Evolutionary conservation across 2,113 vertebrate genomes (phyloP).

Genomic region (Halichoerus grypus): DNA sequence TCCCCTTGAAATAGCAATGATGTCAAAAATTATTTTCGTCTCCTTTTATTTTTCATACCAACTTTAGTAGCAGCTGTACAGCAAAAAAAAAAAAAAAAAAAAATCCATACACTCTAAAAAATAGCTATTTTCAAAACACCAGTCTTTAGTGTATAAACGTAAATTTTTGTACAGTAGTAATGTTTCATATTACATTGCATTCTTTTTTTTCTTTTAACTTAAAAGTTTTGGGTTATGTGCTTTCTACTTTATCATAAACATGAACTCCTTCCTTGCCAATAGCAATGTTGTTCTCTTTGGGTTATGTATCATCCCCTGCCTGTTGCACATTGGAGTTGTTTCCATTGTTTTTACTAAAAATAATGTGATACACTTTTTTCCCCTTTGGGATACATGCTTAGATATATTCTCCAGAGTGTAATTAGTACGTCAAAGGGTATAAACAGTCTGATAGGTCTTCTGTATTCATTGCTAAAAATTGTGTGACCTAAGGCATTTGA

Average conservation of each 20-base stretch:
- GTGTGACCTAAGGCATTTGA: background rate
- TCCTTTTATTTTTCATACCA: conserved; percentile 24
- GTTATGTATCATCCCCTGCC: background rate
- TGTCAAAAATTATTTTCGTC: background rate
- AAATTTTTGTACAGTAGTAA: background rate
- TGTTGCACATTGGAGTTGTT: background rate
- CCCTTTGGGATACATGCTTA: background rate
- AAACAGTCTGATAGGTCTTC: background rate
- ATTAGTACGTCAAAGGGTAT: background rate
- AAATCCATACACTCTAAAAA: background rate
- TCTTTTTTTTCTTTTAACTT: background rate
- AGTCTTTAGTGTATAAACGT: background rate
- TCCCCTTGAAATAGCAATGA: background rate
- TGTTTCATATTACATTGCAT: background rate
- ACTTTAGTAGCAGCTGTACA: background rate
- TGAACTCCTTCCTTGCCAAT: background rate
- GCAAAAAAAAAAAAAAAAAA: background rate
- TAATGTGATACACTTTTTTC: background rate
- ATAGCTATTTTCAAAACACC: conserved; percentile 23
- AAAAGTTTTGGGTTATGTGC: background rate
- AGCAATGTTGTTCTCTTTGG: background rate
- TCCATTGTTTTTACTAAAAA: background rate
- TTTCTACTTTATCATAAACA: background rate
- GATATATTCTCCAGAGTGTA: background rate
- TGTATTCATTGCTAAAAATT: background rate